These are phyloP conservation scores for Acrobasis suavella DNA, from an alignment of 2,888 invertebrate genomes.

Conservation along the genomic window DNA sequence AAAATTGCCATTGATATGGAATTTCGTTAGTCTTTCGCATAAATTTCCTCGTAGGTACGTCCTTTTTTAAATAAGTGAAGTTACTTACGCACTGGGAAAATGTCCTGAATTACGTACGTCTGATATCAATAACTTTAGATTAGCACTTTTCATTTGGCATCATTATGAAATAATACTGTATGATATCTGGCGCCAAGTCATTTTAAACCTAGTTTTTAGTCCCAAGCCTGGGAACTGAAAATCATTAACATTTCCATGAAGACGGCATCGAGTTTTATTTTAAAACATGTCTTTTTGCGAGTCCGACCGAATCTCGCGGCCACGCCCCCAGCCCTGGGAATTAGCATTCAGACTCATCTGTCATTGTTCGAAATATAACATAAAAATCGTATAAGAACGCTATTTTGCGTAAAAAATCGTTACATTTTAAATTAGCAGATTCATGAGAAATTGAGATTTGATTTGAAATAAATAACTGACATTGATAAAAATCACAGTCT, in stretches of 20 bases:
- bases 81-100: no score
- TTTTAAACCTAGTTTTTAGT: slow-evolving; percentile 5
- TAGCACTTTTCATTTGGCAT: no score
- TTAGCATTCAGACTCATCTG: slow-evolving; percentile 69
- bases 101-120: no score
- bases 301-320: slow-evolving; percentile 40
- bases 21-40: no score
- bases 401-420: slow-evolving; percentile 8
- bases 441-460: neutral
- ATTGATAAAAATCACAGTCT: neutral
- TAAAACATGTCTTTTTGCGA: slow-evolving; percentile 56
- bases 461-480: slow-evolving; percentile 3
- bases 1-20: no score
- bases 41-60: no score
- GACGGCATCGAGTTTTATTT: slow-evolving; percentile 21
- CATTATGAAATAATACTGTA: neutral
- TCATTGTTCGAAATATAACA: slow-evolving; percentile 58
- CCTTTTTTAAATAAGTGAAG: no score
- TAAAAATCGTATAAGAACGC: neutral
- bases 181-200: neutral
- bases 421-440: neutral
- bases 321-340: slow-evolving; percentile 65
- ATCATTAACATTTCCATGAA: slow-evolving; percentile 18
- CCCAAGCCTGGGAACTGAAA: slow-evolving; percentile 18
- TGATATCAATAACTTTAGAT: no score